These are phyloP conservation scores for Trachemys scripta DNA, from an alignment of 2,113 vertebrate species.

Conservation along the genomic window DNA sequence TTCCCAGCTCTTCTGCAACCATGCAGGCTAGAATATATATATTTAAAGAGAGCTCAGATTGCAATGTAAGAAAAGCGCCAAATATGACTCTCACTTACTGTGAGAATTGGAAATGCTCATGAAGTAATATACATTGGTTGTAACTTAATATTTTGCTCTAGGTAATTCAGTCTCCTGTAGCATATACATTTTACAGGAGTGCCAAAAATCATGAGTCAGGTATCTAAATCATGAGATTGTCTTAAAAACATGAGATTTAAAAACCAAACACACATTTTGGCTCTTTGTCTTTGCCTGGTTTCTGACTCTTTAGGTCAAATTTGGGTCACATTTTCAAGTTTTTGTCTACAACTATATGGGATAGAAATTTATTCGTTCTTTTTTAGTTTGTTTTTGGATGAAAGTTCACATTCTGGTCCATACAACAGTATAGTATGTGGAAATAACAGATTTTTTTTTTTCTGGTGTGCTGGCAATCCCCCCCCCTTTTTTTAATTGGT, in stretches of 20 bases:
- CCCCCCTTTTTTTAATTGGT: background rate
- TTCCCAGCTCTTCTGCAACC: background rate
- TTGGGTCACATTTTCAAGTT: background rate
- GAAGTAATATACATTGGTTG: background rate
- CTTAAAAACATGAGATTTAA: background rate
- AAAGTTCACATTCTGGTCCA: background rate
- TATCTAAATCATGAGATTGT: background rate
- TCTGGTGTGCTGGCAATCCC: background rate
- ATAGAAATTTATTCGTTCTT: background rate
- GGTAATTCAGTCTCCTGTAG: background rate
- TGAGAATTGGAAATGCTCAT: background rate
- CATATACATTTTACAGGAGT: accelerated
- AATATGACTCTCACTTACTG: background rate
- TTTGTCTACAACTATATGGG: background rate
- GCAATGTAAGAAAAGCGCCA: background rate
- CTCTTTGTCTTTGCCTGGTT: background rate
- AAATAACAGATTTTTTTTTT: background rate
- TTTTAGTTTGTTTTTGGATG: background rate
- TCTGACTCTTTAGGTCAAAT: background rate
- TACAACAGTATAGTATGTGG: background rate
- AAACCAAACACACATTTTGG: background rate
- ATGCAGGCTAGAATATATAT: background rate
- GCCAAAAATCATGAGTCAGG: background rate
- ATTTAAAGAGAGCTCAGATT: background rate
- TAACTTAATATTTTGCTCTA: background rate